Percentiles rank a stretch among this genome's conserved stretches.
phyloP scores from a whole-genome alignment of 2,888 invertebrate species.

The Coleophora deauratella region DNA sequence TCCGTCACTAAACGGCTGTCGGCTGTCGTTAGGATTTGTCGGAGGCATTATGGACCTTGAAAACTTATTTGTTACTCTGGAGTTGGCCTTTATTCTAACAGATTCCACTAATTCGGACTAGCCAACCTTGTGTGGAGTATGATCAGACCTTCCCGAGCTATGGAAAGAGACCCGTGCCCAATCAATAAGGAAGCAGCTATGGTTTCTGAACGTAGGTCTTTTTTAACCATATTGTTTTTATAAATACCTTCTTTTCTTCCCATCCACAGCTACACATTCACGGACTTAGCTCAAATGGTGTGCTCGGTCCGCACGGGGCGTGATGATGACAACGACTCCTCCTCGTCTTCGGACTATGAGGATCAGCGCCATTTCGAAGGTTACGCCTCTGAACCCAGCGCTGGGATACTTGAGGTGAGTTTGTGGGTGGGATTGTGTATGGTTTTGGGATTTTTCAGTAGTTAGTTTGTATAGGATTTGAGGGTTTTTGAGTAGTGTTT shows the following conservation, averaged over 20 bases:
- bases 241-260: background rate
- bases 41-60: no score
- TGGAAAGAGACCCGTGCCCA: no score
- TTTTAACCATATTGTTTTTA: no score
- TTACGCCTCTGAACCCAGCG: conserved; percentile 88
- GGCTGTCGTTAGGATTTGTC: no score
- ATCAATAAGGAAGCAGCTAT: no score
- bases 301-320: conserved; percentile 81
- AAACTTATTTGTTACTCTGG: no score
- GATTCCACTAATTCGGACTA: no score
- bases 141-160: no score
- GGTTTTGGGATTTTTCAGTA: background rate
- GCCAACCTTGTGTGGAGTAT: no score
- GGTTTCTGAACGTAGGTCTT: no score
- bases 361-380: conserved; percentile 85
- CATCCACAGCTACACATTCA: conserved; percentile 83
- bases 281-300: conserved; percentile 94
- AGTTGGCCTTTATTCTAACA: no score
- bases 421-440: background rate
- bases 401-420: conserved; percentile 59
- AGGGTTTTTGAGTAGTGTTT: background rate
- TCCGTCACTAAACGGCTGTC: no score
- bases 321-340: conserved; percentile 62
- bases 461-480: background rate
- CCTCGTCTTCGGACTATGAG: conserved; percentile 78